Evolutionary conservation across 1,140 invertebrate species (phyloP), one percentile per base, ranked within the genome.

Genomic region (Cheumatopsyche charites): DNA sequence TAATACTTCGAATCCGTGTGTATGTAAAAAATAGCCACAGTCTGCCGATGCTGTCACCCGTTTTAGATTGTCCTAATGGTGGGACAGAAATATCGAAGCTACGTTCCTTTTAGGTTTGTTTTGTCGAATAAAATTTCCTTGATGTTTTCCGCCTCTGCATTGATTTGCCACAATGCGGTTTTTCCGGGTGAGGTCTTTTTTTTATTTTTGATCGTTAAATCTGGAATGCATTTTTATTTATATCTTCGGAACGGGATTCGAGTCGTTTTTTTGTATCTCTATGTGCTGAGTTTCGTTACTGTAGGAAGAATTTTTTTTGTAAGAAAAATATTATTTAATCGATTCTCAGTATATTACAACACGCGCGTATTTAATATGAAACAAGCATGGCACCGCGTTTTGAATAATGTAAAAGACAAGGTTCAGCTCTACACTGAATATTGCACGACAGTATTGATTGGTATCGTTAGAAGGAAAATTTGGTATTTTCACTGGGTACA

Each of bases 51-150:
- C 63, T 71, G 73, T 63, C 73, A 68, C 55, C 70, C 65, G 66
- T 67, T 74, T 71, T 71, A 74, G 73, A 74, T 71, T 74, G 73
- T 66, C 73, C 73, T 71, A 71, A 74, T 71, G 73, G 41, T 45
- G 61, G 62, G 52, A 74, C 68, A 17, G 23, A 74, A 74, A 74
- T 74, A 74, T 67, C 67, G 36, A 15, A 47, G 15, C 62, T 47
- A 19, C 66, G 69, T 43, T 47, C 73, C 73, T 69, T 67, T 67
- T 74, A 49, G 17, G 69, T 65, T 36, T 65, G 41, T 26, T 65
- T 43, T 65, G 29, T 36, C 9, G 9, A 36, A 36, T 36, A 36
- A 36, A 36, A 4, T 36, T 36, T 36, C 29, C 29, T 36, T 36
- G 3, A 4, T 36, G 29, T 36, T 36, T 36, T 36, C 9, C n/a